Conservation (phyloP, 2,113 vertebrate genomes). For the Kryptolebias marmoratus region DNA sequence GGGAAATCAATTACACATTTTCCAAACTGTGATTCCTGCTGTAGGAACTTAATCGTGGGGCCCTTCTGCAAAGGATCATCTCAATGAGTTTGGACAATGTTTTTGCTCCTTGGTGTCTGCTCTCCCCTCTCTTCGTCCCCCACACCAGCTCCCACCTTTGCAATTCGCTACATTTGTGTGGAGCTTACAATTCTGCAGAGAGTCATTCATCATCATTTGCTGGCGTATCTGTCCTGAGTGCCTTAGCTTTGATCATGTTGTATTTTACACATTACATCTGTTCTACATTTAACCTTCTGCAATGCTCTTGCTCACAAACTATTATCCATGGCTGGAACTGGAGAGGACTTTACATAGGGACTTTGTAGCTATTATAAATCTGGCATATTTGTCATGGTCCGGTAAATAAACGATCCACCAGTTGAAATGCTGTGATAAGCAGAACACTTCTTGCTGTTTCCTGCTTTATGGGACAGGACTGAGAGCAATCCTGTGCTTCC, state of each 20-base stretch:
- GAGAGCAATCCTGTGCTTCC: slow-evolving; percentile 60
- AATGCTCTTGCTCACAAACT: slow-evolving; percentile 92
- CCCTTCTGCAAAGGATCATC: slow-evolving; percentile 82
- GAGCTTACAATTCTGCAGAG: slow-evolving; percentile 92
- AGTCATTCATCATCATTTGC: slow-evolving; percentile 99
- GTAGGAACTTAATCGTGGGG: slow-evolving; percentile 65
- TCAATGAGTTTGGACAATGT: slow-evolving; percentile 87
- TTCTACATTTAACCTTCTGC: slow-evolving; percentile 97
- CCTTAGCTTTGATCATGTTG: slow-evolving; percentile 97
- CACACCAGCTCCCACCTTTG: slow-evolving; percentile 79
- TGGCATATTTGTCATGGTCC: slow-evolving; percentile 62
- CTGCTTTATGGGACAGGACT: slow-evolving; percentile 47
- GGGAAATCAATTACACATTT: slow-evolving; percentile 78
- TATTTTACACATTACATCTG: slow-evolving; percentile 99
- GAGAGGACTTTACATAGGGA: slow-evolving; percentile 82
- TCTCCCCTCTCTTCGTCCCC: slow-evolving; percentile 52
- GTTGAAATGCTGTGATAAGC: slow-evolving; percentile 59
- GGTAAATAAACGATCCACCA: slow-evolving; percentile 62
- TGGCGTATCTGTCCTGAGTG: slow-evolving; percentile 93
- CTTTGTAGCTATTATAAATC: slow-evolving; percentile 77
- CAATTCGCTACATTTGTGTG: slow-evolving; percentile 91
- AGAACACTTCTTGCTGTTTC: slow-evolving; percentile 36
- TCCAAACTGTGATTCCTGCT: slow-evolving; percentile 72
- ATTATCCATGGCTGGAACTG: slow-evolving; percentile 88
- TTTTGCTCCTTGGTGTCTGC: slow-evolving; percentile 80